Conservation (phyloP, 2,113 vertebrate species). For the Tyrannus savana region DNA sequence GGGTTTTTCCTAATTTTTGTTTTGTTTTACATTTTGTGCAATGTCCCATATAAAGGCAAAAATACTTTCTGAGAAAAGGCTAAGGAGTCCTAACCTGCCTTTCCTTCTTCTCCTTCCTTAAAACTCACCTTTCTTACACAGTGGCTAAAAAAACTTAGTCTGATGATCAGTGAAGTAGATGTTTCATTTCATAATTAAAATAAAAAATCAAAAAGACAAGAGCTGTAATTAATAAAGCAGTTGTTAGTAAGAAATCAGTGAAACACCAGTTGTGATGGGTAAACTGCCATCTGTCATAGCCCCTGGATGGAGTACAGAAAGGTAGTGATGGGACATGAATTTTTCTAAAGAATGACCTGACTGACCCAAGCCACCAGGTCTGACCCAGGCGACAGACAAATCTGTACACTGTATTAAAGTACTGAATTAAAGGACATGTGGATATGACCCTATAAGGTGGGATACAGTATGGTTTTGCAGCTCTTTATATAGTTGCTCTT, state of each 20-base stretch:
- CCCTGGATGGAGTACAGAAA: background rate
- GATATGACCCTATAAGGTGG: rapidly evolving
- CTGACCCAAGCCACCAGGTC: background rate
- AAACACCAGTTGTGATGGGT: background rate
- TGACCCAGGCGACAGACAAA: rapidly evolving
- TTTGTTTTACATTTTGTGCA: background rate
- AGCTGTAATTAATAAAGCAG: background rate
- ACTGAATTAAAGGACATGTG: background rate
- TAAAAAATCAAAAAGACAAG: background rate
- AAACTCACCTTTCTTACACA: background rate
- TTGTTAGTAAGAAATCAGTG: background rate
- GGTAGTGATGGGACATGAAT: background rate
- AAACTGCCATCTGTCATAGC: background rate
- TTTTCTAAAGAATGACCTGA: background rate
- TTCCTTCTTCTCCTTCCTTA: background rate
- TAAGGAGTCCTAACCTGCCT: background rate
- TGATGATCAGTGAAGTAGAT: background rate
- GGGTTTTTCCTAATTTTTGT: background rate
- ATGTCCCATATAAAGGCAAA: background rate
- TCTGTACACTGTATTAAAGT: background rate
- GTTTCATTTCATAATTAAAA: background rate
- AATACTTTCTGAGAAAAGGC: background rate
- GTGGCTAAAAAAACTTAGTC: background rate
- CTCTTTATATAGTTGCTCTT: background rate
- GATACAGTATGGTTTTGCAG: background rate